phyloP scores from a whole-genome alignment of 2,113 vertebrate species.

The Colossoma macropomum region DNA sequence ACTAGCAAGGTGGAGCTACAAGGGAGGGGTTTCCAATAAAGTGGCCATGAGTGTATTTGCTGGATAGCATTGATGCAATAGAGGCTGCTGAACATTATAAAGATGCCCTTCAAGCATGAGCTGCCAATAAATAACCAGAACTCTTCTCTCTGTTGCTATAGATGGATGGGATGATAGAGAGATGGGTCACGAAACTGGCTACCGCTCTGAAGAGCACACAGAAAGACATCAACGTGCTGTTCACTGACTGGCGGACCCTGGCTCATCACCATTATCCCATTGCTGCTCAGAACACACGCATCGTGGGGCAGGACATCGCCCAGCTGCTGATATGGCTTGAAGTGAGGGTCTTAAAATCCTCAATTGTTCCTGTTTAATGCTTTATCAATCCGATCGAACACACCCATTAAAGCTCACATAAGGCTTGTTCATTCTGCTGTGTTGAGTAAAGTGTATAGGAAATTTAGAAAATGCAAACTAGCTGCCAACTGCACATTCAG shows the following conservation, averaged over 20 bases:
- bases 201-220: constrained; percentile 76
- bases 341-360: constrained; percentile 69
- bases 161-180: constrained; percentile 86
- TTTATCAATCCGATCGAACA: too few species aligned
- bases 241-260: constrained; percentile 86
- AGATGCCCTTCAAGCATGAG: not conserved
- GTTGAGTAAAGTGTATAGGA: too few species aligned
- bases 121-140: not conserved
- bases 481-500: constrained; percentile 84
- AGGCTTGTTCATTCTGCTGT: too few species aligned
- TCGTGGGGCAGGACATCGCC: constrained; percentile 87
- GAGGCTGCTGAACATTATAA: not conserved
- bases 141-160: constrained; percentile 53
- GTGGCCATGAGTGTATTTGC: not conserved
- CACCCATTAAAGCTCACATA: too few species aligned
- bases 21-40: not conserved
- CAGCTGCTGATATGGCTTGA: constrained; percentile 84
- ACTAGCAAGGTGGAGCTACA: too few species aligned
- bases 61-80: not conserved
- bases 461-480: too few species aligned
- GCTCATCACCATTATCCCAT: constrained; percentile 86
- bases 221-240: constrained; percentile 80
- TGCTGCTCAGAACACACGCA: constrained; percentile 84
- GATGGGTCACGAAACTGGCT: constrained; percentile 86
- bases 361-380: too few species aligned